phyloP scores from a whole-genome alignment of 1,140 invertebrate species.

The Lerema accius region DNA sequence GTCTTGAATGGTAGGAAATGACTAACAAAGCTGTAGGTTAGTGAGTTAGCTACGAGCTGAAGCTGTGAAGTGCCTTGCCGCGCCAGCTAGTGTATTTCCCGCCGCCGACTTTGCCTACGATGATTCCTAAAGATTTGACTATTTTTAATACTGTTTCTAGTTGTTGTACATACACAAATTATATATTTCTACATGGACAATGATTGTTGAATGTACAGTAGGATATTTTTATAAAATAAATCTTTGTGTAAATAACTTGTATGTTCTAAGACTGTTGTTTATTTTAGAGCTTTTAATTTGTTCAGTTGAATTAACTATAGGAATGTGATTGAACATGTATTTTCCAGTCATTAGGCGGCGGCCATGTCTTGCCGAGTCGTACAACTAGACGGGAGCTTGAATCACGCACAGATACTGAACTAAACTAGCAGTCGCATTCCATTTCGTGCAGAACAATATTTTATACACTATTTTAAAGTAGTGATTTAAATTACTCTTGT shows the following conservation, averaged over 20 bases:
- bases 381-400: too few species aligned
- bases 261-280: slow-evolving; percentile 81
- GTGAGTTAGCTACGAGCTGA: too few species aligned
- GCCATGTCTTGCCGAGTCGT: too few species aligned
- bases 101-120: slow-evolving; percentile 42
- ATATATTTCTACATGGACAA: slow-evolving; percentile 79
- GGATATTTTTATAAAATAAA: slow-evolving; percentile 76
- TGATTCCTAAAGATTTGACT: slow-evolving; percentile 78
- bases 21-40: too few species aligned
- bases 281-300: slow-evolving; percentile 80
- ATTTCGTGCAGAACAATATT: slow-evolving; percentile 24
- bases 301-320: slow-evolving; percentile 70
- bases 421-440: background rate
- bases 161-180: slow-evolving; percentile 75
- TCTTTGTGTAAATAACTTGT: slow-evolving; percentile 80
- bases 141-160: slow-evolving; percentile 80
- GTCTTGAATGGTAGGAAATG: too few species aligned
- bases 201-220: slow-evolving; percentile 78
- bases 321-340: slow-evolving; percentile 69
- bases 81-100: slow-evolving; percentile 53
- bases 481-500: too few species aligned
- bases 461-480: background rate
- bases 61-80: slow-evolving; percentile 61
- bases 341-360: slow-evolving; percentile 69
- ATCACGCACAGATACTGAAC: background rate